Base-by-base conservation (phyloP, 2,888 invertebrate genomes). In the Ornithoptera alexandrae region DNA sequence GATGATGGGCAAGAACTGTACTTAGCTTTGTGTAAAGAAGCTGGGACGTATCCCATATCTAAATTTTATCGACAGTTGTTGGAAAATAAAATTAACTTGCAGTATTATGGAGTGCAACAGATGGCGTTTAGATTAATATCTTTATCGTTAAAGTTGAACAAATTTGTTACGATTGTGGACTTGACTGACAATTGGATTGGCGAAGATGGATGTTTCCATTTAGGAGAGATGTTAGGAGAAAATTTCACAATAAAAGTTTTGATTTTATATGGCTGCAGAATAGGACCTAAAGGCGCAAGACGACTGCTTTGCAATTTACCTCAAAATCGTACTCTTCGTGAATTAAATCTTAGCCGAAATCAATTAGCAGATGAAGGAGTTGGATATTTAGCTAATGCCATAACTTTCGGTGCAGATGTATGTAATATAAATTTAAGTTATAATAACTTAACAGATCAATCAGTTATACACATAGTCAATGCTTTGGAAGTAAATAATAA, bases 1-100 rank as follows among this genome's bases (percentile, higher is more conserved):
- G 78, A 78, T 58, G 83, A 84, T 65, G 85, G 86, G 0, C 84
- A 82, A 74, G 81, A 85, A n/a, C 72, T 82, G 7, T 85, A 86
- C 69, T 66, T 84, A 62, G 76, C 73, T 12, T 58, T 82, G 7
- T 85, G 85, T 62, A 73, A 80, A 24, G 77, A 84, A 73, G 79
- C 77, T 76, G 72, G 78, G 30, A 70, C 78, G 66, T 71, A 72
- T 42, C 81, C 80, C 0, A 79, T 84, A 3, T 75, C 74, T 63
- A 63, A 67, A 8, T 86, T 86, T 67, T 71, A 84, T 50, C 75
- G 71, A 65, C 77, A 79, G 8, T 73, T 87, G 39, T 61, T 82
- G 3, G 74, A 77, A 50, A 71, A 75, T 2, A 73, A 71, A 24
- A 78, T 85, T 46, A 74, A 84, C 74, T 77, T 85, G 65, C 78